Conservation (phyloP, 2,113 vertebrate species). For the Limnothrissa miodon region DNA sequence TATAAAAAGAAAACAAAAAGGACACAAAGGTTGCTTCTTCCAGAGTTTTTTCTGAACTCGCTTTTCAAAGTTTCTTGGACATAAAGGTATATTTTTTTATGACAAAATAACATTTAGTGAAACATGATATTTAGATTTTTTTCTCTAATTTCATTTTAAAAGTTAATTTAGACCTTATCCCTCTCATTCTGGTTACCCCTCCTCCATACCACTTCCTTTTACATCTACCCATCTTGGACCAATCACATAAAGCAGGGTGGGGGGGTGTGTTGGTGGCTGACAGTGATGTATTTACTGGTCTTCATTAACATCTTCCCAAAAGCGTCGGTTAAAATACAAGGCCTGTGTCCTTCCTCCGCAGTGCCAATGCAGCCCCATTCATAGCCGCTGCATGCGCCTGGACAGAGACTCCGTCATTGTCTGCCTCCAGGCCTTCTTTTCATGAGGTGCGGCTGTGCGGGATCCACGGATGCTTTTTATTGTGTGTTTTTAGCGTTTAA, state of each 20-base stretch:
- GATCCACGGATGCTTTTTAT: background rate
- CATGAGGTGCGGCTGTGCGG: background rate
- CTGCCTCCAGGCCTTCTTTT: background rate
- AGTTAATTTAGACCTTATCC: too few relatives aligned
- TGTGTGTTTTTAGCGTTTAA: conserved; percentile 18
- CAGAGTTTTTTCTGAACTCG: background rate
- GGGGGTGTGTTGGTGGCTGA: conserved; percentile 42
- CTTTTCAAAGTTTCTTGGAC: background rate
- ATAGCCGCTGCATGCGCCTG: conserved; percentile 35
- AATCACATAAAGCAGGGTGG: background rate
- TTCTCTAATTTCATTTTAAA: too few relatives aligned
- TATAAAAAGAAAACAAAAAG: background rate
- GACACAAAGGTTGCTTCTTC: background rate
- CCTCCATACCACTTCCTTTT: background rate
- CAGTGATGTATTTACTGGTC: conserved; percentile 75
- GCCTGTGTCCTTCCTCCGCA: conserved; percentile 31
- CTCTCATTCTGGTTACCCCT: too few relatives aligned
- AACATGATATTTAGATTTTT: too few relatives aligned
- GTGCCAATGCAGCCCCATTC: conserved; percentile 47
- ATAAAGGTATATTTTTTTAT: background rate
- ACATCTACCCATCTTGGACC: background rate
- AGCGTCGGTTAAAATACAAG: conserved; percentile 49
- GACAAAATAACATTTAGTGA: background rate
- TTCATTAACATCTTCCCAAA: conserved; percentile 57
- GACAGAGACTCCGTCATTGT: background rate